Percentiles rank a stretch among this genome's conserved stretches.
Evolutionary conservation across 2,888 invertebrate genomes (phyloP).

Genomic region (Ormyrus nitidulus): DNA sequence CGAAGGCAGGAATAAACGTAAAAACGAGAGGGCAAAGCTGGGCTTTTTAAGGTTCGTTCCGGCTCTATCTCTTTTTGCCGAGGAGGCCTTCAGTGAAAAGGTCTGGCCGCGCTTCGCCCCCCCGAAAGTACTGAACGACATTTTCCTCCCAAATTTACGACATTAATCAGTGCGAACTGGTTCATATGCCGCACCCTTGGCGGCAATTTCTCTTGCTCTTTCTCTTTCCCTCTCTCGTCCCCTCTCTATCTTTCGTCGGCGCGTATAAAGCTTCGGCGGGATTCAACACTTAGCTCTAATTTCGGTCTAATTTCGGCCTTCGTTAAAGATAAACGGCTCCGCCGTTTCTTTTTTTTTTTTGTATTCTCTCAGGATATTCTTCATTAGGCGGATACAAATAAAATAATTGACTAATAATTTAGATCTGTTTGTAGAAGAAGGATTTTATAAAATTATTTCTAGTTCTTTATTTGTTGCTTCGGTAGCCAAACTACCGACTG

Average conservation of each 20-base stretch:
- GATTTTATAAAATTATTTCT: no score
- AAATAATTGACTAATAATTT: no score
- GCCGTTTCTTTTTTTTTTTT: neutral
- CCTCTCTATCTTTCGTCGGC: neutral
- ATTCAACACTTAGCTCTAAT: conserved; percentile 19
- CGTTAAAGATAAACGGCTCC: conserved; percentile 16
- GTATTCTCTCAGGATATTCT: neutral
- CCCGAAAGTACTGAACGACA: conserved; percentile 5
- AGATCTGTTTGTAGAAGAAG: no score
- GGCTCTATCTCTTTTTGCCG: no score
- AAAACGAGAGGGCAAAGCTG: no score
- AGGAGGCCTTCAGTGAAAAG: neutral
- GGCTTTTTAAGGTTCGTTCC: no score
- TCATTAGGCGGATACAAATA: no score
- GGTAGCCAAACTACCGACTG: conserved; percentile 33
- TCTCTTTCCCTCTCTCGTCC: neutral
- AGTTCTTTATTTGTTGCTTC: no score
- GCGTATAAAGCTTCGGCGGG: neutral
- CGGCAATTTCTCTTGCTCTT: conserved; percentile 26
- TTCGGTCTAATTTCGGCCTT: conserved; percentile 23
- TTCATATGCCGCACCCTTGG: conserved; percentile 27
- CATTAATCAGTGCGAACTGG: conserved; percentile 59
- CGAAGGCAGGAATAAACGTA: no score
- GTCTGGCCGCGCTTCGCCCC: no score
- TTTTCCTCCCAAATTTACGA: conserved; percentile 55